Conservation (phyloP, 2,113 vertebrate species). For the Typhlomys cinereus region DNA sequence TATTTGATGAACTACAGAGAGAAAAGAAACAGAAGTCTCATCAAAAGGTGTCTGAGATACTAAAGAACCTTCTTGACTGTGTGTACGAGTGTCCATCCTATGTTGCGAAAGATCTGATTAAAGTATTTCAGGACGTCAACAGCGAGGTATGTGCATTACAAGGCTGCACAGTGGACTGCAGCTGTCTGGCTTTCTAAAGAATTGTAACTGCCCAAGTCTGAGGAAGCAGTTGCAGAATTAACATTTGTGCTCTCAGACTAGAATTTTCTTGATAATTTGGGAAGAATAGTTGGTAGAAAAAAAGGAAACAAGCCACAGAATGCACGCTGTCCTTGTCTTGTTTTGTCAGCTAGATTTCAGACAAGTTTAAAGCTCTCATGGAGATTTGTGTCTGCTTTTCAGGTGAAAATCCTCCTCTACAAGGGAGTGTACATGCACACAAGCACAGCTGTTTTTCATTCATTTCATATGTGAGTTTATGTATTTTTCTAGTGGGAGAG, state of each 20-base stretch:
- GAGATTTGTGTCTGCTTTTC: background rate
- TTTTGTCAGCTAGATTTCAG: background rate
- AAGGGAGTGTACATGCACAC: background rate
- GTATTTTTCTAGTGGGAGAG: background rate
- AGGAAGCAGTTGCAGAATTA: background rate
- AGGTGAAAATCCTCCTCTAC: background rate
- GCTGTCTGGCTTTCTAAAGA: background rate
- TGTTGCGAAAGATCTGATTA: conserved; percentile 86
- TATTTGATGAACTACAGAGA: conserved; percentile 85
- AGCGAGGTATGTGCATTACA: conserved; percentile 85
- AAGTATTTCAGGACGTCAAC: conserved; percentile 85
- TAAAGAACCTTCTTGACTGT: conserved; percentile 87
- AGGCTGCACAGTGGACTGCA: background rate
- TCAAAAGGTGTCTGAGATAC: conserved; percentile 82
- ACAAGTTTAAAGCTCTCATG: background rate
- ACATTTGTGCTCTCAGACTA: accelerated
- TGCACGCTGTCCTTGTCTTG: background rate
- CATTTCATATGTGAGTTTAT: background rate
- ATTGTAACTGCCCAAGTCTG: accelerated
- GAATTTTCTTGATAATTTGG: background rate
- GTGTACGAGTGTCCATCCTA: conserved; percentile 90
- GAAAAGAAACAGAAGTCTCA: conserved; percentile 80
- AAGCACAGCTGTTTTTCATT: background rate
- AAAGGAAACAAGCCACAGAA: background rate
- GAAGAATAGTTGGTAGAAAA: background rate